These are phyloP conservation scores for Hetaerina americana DNA, from an alignment of 1,140 invertebrate genomes.

Conservation along the genomic window DNA sequence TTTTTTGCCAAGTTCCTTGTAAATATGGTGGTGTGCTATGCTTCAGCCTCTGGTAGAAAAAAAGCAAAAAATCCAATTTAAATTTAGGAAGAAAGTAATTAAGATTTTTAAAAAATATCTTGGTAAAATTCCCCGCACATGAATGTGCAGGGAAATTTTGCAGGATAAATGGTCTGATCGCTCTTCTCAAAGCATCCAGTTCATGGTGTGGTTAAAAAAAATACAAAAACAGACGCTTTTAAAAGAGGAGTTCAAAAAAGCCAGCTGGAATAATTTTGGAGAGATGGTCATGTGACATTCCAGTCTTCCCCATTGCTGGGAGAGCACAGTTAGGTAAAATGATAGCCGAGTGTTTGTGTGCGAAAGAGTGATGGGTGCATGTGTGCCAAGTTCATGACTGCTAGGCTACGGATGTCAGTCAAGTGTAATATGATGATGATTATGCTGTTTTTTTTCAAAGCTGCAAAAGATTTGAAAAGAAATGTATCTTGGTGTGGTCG, in stretches of 20 bases:
- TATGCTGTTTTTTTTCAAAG: no score
- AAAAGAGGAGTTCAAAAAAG: no score
- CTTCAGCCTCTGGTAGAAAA: neutral
- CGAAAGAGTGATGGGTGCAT: neutral
- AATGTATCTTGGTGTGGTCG: no score
- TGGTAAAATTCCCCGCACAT: neutral
- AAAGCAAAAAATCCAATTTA: neutral
- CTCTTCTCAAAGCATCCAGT: neutral
- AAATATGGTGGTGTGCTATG: neutral
- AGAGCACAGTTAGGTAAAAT: neutral
- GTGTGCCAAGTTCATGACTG: neutral
- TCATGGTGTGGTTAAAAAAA: neutral
- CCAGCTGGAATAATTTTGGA: neutral
- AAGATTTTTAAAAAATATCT: neutral
- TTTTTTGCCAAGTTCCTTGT: neutral
- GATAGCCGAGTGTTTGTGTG: neutral
- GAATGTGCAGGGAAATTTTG: neutral
- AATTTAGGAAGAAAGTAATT: neutral
- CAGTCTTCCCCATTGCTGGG: neutral
- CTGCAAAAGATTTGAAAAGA: no score
- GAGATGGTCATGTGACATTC: neutral
- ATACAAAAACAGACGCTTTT: no score
- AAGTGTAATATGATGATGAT: neutral
- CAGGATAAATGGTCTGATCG: neutral
- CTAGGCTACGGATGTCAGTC: neutral